phyloP scores from a whole-genome alignment of 2,888 invertebrate genomes.

The Cryptocheilus praepositus region DNA sequence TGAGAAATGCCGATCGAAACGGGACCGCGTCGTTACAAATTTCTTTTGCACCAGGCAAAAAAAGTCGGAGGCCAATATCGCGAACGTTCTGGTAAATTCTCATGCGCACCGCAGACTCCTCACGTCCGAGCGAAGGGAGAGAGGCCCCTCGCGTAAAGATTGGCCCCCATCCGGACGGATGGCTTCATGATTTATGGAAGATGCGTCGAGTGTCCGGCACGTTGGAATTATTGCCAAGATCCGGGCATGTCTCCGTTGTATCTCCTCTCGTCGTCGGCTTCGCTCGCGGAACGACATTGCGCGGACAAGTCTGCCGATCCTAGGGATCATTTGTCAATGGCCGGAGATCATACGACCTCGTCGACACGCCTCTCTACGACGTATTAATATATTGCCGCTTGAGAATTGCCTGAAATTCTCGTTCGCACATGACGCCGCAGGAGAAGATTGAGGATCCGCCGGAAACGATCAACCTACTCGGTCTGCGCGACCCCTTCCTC shows the following conservation, averaged over 20 bases:
- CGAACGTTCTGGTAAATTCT: too few species aligned
- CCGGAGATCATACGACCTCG: background rate
- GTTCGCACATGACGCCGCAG: constrained; percentile 1
- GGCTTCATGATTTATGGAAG: constrained; percentile 60
- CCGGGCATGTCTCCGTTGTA: constrained; percentile 40
- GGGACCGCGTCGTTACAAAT: too few species aligned
- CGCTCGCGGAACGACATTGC: constrained; percentile 7
- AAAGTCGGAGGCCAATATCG: too few species aligned
- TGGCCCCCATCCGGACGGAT: constrained; percentile 33
- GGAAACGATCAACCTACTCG: background rate
- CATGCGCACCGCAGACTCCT: too few species aligned
- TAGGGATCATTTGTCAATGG: constrained; percentile 8
- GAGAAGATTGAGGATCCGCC: background rate
- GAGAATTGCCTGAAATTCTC: constrained; percentile 4
- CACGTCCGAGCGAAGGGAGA: too few species aligned
- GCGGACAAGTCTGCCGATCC: background rate
- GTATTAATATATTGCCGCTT: constrained; percentile 4
- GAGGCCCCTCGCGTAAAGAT: too few species aligned
- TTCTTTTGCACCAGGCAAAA: too few species aligned
- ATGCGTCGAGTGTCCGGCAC: constrained; percentile 53
- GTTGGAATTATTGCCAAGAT: constrained; percentile 48
- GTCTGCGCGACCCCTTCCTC: too few species aligned
- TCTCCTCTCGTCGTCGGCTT: background rate
- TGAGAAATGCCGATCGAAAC: too few species aligned
- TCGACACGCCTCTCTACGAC: constrained; percentile 5